Conservation (phyloP, 2,888 invertebrate genomes). For the Sclerodermus sp. region DNA sequence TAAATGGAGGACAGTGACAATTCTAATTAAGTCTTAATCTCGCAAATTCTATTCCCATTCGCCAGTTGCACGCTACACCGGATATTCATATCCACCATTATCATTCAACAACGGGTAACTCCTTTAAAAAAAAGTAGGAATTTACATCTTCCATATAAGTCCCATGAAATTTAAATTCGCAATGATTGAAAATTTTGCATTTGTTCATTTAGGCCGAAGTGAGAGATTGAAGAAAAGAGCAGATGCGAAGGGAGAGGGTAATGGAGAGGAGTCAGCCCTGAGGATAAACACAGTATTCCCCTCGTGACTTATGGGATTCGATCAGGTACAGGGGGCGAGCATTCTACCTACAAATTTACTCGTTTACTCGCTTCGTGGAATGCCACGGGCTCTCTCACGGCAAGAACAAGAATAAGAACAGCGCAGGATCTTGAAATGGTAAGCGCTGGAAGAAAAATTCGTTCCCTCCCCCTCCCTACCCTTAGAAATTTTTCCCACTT, state of each 20-base stretch:
- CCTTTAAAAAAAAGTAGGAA: too few relatives aligned
- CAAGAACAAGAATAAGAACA: conserved; percentile 1
- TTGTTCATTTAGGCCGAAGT: too few relatives aligned
- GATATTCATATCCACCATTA: too few relatives aligned
- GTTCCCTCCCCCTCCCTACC: too few relatives aligned
- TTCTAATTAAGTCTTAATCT: conserved; percentile 27
- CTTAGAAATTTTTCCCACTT: too few relatives aligned
- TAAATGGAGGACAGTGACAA: conserved; percentile 32
- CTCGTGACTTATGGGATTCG: conserved; percentile 35
- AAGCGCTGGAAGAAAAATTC: too few relatives aligned
- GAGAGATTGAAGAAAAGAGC: background rate
- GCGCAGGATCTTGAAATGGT: too few relatives aligned
- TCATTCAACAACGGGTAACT: too few relatives aligned
- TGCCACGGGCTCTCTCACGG: conserved; percentile 24
- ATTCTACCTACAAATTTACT: conserved; percentile 36
- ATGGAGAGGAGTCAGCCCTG: conserved; percentile 13
- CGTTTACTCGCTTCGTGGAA: conserved; percentile 32
- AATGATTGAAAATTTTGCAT: too few relatives aligned
- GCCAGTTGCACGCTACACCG: too few relatives aligned
- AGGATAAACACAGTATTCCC: conserved; percentile 33
- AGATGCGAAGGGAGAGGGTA: conserved; percentile 1
- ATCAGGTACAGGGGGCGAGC: conserved; percentile 17
- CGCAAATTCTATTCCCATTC: conserved; percentile 22
- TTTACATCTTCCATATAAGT: too few relatives aligned
- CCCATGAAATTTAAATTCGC: too few relatives aligned